Percentiles rank a stretch among this genome's conserved stretches.
Conservation (phyloP, 2,113 vertebrate genomes). For the Todiramphus chloris region DNA sequence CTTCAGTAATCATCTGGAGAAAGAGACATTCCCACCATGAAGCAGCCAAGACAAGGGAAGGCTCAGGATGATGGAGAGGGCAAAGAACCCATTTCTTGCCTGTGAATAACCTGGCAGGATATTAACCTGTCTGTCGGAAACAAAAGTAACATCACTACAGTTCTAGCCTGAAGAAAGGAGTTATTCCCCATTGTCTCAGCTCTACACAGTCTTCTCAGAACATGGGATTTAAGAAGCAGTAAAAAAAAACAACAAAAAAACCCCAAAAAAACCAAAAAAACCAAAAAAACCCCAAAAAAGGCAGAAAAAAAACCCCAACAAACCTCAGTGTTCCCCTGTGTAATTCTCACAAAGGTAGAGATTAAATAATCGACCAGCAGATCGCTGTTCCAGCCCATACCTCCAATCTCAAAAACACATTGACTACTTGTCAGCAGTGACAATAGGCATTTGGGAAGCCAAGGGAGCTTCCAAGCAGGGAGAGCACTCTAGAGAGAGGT, state of each 20-base stretch:
- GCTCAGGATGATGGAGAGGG: background rate
- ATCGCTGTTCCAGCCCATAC: background rate
- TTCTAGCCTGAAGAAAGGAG: background rate
- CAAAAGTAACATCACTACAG: background rate
- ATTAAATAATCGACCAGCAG: background rate
- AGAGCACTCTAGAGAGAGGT: accelerated
- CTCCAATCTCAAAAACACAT: background rate
- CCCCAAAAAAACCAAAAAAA: too few species aligned
- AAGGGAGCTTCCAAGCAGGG: background rate
- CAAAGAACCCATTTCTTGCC: background rate
- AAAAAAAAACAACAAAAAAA: background rate
- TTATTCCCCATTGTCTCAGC: background rate
- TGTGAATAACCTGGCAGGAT: background rate
- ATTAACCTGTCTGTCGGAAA: background rate
- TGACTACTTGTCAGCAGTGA: background rate
- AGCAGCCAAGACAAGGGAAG: background rate
- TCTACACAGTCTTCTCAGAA: background rate
- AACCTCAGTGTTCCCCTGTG: background rate
- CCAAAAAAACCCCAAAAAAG: too few species aligned
- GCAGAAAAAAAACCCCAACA: too few species aligned
- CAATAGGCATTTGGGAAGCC: background rate
- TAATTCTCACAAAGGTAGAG: background rate
- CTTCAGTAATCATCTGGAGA: background rate
- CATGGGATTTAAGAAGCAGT: background rate
- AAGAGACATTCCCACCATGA: background rate